Evolutionary conservation across 2,797 vertebrate genomes (phyloP), one percentile per base, ranked within the genome.

Genomic region (Acomys russatus): DNA sequence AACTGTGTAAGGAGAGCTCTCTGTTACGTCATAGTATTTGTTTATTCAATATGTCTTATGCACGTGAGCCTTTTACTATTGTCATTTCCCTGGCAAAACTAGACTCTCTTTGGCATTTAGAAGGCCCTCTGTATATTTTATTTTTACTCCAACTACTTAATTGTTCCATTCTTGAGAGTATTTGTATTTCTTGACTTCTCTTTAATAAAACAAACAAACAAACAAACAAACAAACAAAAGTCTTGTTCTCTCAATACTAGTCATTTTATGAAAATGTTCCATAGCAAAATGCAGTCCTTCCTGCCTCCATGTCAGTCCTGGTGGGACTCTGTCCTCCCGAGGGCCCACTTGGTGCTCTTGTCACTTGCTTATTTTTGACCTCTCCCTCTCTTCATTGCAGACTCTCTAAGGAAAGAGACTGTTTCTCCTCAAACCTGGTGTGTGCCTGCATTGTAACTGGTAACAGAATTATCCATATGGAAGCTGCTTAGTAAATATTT

Each of bases 251-350:
- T 11, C 54, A 82, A 56, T 28, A 51, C 59, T 76, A 11, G 92
- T 3, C 61, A 6, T 85, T 33, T 33, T 35, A 78, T 30, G 22
- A 33, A 56, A 85, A 30, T 25, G 6, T 20, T 18, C n/a, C 68
- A 25, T 71, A 1, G 56, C 30, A 71, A 80, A 85, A 22, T 9
- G 12, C 5, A 4, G 3, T 49, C 64, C 44, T 68, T 35, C 33
- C 33, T 14, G 38, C 9, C 10, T 3, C 0, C 3, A 20, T 9
- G 23, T 6, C 8, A n/a, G 35, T 71, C 35, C 33, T 6, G 0
- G n/a, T 1, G 23, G 14, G 12, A 71, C 68, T 18, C 18, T 1
- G 76, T 49, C 44, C 44, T 77, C 70, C 25, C 25, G 78, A 59
- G 1, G 0, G 1, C 44, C 25, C 28, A 11, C 35, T 80, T 92